Evolutionary conservation across 2,113 vertebrate genomes (phyloP), one percentile per base, ranked within the genome.

Genomic region (Falco punctatus): DNA sequence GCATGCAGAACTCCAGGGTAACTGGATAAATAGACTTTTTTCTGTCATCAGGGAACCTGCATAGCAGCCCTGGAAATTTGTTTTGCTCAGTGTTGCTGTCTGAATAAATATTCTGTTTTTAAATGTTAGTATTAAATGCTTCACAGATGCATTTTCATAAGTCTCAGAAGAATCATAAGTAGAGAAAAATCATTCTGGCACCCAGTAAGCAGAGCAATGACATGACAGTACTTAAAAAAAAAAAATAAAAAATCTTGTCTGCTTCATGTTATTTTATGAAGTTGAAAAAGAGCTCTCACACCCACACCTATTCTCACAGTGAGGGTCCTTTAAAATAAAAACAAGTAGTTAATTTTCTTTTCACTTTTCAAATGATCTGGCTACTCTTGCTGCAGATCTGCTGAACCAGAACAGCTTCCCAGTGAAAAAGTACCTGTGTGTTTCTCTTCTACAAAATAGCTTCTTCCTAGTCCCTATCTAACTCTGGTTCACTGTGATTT

Each of bases 261-360:
- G 67, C 84, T 95, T 90, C 84, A 23, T 70, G 20, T 71, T 73
- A 55, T 88, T 67, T 94, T 97, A 73, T 92, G 83, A 90, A 95
- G 54, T 93, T 93, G 87, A 40, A 89, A 94, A 96, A 82, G 96
- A 94, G 66, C 81, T 97, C 93, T 89, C 94, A 97, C 74, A 2
- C 96, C 96, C 92, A 96, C 95, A 95, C 83, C 71, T 94, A 91
- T 95, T 96, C 94, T 92, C 95, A 92, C 64, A 91, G 94, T 91
- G 94, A 95, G n/a, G 19, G 33, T 90, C 71, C 93, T 97, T 88
- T 82, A 83, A 94, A 96, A 92, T 88, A 86, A 97, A 97, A 96
- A 74, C 62, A 92, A 90, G 69, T 92, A 94, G 95, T 88, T 93
- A 48, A 90, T 95, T 85, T 92, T 91, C 70, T 97, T 94, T 90